Percentiles rank a stretch among this genome's conserved stretches.
phyloP scores from a whole-genome alignment of 2,797 vertebrate genomes.

The Huso huso region DNA sequence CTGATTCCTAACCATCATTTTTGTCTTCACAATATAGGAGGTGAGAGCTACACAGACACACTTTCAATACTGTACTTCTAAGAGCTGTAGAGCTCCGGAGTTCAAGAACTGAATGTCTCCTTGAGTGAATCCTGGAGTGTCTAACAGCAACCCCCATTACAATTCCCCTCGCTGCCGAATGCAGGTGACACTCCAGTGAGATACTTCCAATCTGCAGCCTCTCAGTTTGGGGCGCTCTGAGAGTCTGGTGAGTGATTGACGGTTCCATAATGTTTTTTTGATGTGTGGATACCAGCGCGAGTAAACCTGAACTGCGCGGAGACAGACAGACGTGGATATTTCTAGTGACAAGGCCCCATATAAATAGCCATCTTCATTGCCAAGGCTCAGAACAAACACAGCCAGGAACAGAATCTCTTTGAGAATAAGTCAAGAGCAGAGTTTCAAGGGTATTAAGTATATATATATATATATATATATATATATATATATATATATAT shows the following conservation, averaged over 20 bases:
- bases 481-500: too few relatives aligned
- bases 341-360: background rate
- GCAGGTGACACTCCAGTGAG: background rate
- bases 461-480: too few relatives aligned
- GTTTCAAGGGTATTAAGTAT: too few relatives aligned
- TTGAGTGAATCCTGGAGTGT: background rate
- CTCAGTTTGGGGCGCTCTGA: background rate
- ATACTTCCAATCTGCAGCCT: background rate
- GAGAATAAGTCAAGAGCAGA: too few relatives aligned
- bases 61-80: too few relatives aligned
- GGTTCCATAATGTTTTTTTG: background rate
- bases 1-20: too few relatives aligned
- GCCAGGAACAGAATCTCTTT: too few relatives aligned
- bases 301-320: background rate
- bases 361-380: background rate
- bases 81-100: background rate
- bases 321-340: background rate
- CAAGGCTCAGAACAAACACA: background rate
- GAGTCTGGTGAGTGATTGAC: background rate
- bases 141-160: background rate
- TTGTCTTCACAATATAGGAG: too few relatives aligned
- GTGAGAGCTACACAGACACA: too few relatives aligned
- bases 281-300: background rate
- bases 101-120: background rate
- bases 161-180: background rate